Evolutionary conservation across 2,113 vertebrate genomes (phyloP).

Genomic region (Amazona guildingii): DNA sequence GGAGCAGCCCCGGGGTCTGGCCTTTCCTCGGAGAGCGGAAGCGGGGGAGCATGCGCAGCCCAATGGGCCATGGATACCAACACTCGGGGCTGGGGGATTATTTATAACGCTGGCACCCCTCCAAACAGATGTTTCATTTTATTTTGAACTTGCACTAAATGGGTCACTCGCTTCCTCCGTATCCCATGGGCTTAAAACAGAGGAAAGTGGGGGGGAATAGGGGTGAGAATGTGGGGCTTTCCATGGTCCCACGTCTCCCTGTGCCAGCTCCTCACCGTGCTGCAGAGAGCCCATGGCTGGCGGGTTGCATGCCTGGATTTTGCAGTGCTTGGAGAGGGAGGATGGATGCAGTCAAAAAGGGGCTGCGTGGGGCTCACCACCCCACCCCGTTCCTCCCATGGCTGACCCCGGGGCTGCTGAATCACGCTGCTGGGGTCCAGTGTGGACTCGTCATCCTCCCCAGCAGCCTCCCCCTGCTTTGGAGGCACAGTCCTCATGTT

Average conservation of each 20-base stretch:
- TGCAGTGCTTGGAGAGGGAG: rapidly evolving
- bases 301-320: rapidly evolving
- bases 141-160: slow-evolving; percentile 68
- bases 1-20: not conserved
- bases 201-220: not conserved
- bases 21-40: not conserved
- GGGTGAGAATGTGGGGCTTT: slow-evolving; percentile 11
- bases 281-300: rapidly evolving
- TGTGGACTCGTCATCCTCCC: not conserved
- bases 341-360: rapidly evolving
- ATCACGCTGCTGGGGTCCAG: not conserved
- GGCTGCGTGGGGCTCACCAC: rapidly evolving
- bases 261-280: not conserved
- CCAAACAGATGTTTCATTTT: slow-evolving; percentile 83
- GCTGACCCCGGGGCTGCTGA: slow-evolving; percentile 21
- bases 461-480: not conserved
- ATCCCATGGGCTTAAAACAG: slow-evolving; percentile 53
- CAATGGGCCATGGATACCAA: slow-evolving; percentile 5
- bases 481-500: not conserved
- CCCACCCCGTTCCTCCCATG: not conserved
- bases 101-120: slow-evolving; percentile 74
- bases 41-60: slow-evolving; percentile 24
- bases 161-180: slow-evolving; percentile 71
- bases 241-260: not conserved
- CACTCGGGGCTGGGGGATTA: slow-evolving; percentile 56